Evolutionary conservation across 2,113 vertebrate species (phyloP), one percentile per base, ranked within the genome.

Genomic region (Channa maculata): DNA sequence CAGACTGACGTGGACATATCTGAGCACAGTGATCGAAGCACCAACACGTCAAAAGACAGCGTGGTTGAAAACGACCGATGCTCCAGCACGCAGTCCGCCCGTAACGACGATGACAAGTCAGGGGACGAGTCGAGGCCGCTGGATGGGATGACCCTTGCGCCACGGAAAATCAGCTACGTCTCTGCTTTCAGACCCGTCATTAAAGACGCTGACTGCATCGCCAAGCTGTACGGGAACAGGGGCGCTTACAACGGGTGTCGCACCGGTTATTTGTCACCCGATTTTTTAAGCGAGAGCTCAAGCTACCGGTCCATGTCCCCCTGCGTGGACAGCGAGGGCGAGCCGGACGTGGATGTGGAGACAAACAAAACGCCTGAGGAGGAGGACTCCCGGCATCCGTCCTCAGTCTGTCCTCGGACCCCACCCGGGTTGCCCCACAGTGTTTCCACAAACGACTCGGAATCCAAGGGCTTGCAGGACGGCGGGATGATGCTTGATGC

Each of bases 131-230:
- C 90, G n/a, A 93, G 95, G 71, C 93, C 95, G 6, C 70, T 91
- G 24, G 95, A 96, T 15, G 94, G 94, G 11, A n/a, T 91, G 58
- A 33, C 89, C 51, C 94, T 95, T 0, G 85, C 93, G 2, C 83
- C 95, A 2, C 91, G 97, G 71, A 98, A 98, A 68, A 93, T 95
- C 77, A 96, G 95, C 85, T 99, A 99, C 80, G 95, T 99, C 15
- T 99, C 97, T 2, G 97, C 97, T 9, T 99, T 99, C 94, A 95
- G 97, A 24, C 97, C 97, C 0, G 97, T 99, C 3, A 96, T 98
- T 41, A 98, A 97, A 83, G 97, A 98, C 86, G 89, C 96, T 0
- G 97, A 98, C 89, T 97, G 96, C 79, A 97, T 99, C 67, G 97
- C 97, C 57, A 98, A 98, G 77, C 94, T 99, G 46, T 99, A 99